Conservation (phyloP, 2,797 vertebrate genomes). For the Oreonectes daqikongensis region DNA sequence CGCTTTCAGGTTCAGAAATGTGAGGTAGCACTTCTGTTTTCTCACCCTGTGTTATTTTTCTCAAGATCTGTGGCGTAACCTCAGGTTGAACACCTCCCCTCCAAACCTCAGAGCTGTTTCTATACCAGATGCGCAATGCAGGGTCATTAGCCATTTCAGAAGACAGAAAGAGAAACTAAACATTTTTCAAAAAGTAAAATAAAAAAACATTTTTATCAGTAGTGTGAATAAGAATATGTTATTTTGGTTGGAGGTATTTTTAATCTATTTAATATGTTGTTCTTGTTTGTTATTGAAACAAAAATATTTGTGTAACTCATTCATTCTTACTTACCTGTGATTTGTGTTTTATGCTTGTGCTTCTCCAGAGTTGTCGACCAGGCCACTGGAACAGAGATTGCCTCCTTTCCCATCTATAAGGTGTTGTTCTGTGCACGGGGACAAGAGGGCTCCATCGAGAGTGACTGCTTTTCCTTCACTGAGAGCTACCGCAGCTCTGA, state of each 20-base stretch:
- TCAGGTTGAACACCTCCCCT: background rate
- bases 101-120: background rate
- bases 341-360: background rate
- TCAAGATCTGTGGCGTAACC: slow-evolving; percentile 28
- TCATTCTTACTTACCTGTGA: background rate
- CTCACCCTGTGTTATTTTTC: slow-evolving; percentile 1
- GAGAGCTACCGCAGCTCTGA: slow-evolving; percentile 93
- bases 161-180: background rate
- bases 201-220: too few relatives aligned
- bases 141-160: background rate
- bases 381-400: slow-evolving; percentile 84
- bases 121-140: background rate
- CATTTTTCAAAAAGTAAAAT: too few relatives aligned
- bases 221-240: too few relatives aligned
- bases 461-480: slow-evolving; percentile 94
- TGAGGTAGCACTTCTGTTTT: slow-evolving; percentile 8
- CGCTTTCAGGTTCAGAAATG: slow-evolving; percentile 7
- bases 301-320: too few relatives aligned
- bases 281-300: too few relatives aligned
- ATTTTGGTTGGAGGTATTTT: too few relatives aligned
- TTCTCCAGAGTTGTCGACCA: slow-evolving; percentile 87
- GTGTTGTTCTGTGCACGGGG: slow-evolving; percentile 94
- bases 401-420: slow-evolving; percentile 94
- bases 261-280: too few relatives aligned
- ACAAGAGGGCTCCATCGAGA: slow-evolving; percentile 83